Base-by-base conservation (phyloP, 2,888 invertebrate genomes). In the Cephus pulcher region DNA sequence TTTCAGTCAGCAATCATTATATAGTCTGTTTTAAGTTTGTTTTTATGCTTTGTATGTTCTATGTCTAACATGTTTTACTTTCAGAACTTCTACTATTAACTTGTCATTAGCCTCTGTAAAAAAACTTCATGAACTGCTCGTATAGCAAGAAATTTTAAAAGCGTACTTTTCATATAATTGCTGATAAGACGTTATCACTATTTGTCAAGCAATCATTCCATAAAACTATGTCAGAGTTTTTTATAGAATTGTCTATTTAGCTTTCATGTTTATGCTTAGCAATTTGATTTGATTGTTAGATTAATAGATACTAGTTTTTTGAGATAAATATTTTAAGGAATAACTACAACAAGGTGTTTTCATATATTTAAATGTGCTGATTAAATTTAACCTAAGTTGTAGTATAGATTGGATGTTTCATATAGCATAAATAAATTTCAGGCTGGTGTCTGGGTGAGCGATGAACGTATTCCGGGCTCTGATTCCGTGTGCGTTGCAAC, bases 391-490 rank as follows among this genome's bases (percentile, higher is more conserved):
- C 3, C 69, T 15, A 34, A 69, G 3, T 23, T 75, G 34, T 69
- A 11, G 11, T 34, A 69, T 75, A 12, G 34, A 32, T 73, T 30
- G 1, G 37, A 35, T 33, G 69, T 76, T 56, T 34, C 33, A 79
- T 68, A 37, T 70, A n/a, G 12, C 37, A 6, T 34, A 56, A 79
- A 74, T 76, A 76, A 35, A 76, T 88, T 87, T 79, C 87, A 93
- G 93, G 93, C 93, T 90, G 91, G 92, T 92, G 93, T 93, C 93
- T 93, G 93, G 93, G 93, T 92, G 90, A 93, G 93, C 92, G 91
- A 93, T 93, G 93, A 93, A 93, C 92, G 91, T 93, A 91, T 93
- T 93, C 90, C 92, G 93, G 90, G 93, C 93, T 87, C 89, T 93
- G 85, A 93, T 93, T 87, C 93, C 93, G 89, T 93, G 93, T 93